Evolutionary conservation across 2,797 vertebrate species (phyloP).

Genomic region (Acipenser transmontanus): DNA sequence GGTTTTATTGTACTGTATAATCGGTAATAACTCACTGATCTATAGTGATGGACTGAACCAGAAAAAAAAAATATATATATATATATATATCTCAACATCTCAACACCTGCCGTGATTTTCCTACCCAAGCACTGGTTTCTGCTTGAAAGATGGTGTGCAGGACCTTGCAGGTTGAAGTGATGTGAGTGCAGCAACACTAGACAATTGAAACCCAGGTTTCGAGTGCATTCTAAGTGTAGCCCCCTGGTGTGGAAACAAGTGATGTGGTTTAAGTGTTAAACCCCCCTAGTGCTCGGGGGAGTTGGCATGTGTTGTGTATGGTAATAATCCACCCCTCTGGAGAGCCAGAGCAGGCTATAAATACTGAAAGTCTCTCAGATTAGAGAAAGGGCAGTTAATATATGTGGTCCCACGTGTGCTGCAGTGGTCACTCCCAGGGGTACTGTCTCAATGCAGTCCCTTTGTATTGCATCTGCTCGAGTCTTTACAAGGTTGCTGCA

Average conservation of each 20-base stretch:
- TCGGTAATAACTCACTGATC: too few relatives aligned
- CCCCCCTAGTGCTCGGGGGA: neutral
- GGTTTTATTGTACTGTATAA: too few relatives aligned
- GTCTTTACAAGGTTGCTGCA: neutral
- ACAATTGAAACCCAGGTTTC: too few relatives aligned
- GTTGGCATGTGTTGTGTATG: neutral
- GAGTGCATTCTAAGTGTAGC: too few relatives aligned
- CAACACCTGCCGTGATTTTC: too few relatives aligned
- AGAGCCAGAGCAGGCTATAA: constrained; percentile 1
- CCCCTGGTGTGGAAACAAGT: constrained; percentile 3
- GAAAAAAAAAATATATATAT: too few relatives aligned
- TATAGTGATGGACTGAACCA: too few relatives aligned
- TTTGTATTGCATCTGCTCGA: neutral
- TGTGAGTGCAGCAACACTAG: neutral
- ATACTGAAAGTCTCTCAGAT: constrained; percentile 7
- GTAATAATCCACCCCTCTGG: constrained; percentile 4
- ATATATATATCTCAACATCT: too few relatives aligned
- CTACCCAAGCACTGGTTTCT: too few relatives aligned
- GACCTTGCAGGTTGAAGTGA: too few relatives aligned
- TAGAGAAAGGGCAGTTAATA: neutral
- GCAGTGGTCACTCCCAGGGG: neutral
- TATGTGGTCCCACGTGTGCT: constrained; percentile 6
- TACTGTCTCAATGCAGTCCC: constrained; percentile 1
- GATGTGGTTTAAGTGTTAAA: constrained; percentile 5
- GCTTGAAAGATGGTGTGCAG: too few relatives aligned